Evolutionary conservation across 2,797 vertebrate genomes (phyloP), one percentile per base, ranked within the genome.

Genomic region (Gymnoscopelus microlampas): DNA sequence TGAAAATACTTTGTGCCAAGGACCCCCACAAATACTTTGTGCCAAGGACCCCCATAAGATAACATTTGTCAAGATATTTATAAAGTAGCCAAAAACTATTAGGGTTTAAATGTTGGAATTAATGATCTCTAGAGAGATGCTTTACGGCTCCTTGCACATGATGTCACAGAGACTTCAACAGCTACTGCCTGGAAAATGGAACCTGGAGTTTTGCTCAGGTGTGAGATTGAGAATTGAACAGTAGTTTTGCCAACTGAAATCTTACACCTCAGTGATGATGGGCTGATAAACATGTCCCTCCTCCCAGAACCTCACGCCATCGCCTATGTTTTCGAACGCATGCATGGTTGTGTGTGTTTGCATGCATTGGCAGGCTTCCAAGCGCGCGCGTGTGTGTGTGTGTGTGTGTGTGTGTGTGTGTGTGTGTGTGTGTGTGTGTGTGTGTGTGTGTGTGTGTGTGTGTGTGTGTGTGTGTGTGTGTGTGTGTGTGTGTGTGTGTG

Each of bases 241-340:
- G 39, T 44, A 44, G 39, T 44, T 51, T 54, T 70, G 59, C 50
- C 56, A 47, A 68, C n/a, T 59, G 32, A 15, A 77, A 81, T 84
- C 68, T 70, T 53, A 74, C 79, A 84, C 81, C 65, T 80, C 54
- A 54, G 62, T 4, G n/a, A 19, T 49, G 70, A 65, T 50, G 32
- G 60, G 62, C 64, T 72, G 77, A 82, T 82, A 78, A 83, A 82
- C 77, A 77, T 39, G 72, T 71, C 68, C 78, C 78, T 74, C 72
- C 44, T 62, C 57, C 62, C 32, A 54, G 19, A 73, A 11, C 14
- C 54, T 23, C 58, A 2, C n/a, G 5, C 23, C 39, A 44, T 44
- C 39, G 7, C 35, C 5, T 7, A 39, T 39, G 35, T 39, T 39
- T 39, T 32, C 5, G 5, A 39, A 39, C 35, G 7, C 35, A 39